Evolutionary conservation across 2,888 invertebrate genomes (phyloP).

Genomic region (Lithophane leautieri): DNA sequence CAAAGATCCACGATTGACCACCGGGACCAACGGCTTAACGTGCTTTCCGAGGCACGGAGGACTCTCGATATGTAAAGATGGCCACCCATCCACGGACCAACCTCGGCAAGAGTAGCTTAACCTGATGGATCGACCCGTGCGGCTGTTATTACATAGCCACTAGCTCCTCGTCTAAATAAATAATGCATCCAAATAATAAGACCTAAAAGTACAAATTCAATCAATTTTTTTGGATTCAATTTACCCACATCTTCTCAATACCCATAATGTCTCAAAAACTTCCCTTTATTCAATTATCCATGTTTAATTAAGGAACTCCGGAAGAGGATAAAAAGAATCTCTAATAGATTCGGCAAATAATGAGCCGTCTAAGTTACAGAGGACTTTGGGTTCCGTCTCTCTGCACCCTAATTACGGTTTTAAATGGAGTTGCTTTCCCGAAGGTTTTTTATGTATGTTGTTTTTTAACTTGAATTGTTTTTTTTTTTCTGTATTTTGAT

Average conservation of each 20-base stretch:
- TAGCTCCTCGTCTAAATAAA: no score
- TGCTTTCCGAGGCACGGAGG: no score
- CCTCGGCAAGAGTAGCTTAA: no score
- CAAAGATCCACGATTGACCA: no score
- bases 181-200: no score
- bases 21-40: no score
- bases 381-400: conserved; percentile 18
- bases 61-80: no score
- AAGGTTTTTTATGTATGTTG: conserved; percentile 36
- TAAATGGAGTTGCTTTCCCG: conserved; percentile 29
- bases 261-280: conserved; percentile 25
- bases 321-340: conserved; percentile 42
- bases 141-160: no score
- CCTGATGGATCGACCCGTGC: no score
- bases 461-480: conserved; percentile 17
- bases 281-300: conserved; percentile 40
- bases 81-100: no score
- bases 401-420: conserved; percentile 50
- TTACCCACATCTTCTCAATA: no score
- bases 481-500: conserved; percentile 12
- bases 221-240: neutral
- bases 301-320: conserved; percentile 29
- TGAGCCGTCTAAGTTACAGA: conserved; percentile 33
- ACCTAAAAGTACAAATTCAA: neutral
- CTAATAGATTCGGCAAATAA: conserved; percentile 52